A percentile compares a stretch with the other conserved stretches of the same genome.
Conservation (phyloP, 1,140 invertebrate genomes). For the Zaprionus taronus region DNA sequence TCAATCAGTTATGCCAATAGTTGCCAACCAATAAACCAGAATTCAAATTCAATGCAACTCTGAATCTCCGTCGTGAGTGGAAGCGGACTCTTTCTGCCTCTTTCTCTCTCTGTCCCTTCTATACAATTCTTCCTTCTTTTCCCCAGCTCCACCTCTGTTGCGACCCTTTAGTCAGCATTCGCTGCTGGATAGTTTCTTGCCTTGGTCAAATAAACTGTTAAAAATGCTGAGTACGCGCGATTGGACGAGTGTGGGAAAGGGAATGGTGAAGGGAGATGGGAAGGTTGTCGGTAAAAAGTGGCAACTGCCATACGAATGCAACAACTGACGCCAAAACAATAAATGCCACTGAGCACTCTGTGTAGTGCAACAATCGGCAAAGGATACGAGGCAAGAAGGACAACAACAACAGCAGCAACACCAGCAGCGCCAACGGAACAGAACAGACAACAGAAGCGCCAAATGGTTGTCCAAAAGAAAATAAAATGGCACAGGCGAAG, state of each 20-base stretch:
- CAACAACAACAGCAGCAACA: constrained; percentile 2
- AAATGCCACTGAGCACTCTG: constrained; percentile 65
- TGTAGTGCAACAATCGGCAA: constrained; percentile 17
- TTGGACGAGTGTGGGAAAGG: constrained; percentile 7
- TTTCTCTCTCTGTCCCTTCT: neutral
- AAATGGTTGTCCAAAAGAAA: constrained; percentile 62
- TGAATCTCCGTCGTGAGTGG: too few species aligned
- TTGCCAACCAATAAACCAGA: constrained; percentile 21
- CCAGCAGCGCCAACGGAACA: constrained; percentile 42
- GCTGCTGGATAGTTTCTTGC: constrained; percentile 55
- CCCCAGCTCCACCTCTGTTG: too few species aligned
- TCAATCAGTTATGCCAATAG: constrained; percentile 7
- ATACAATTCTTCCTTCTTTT: too few species aligned
- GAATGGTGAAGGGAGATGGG: constrained; percentile 6
- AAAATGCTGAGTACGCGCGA: constrained; percentile 74
- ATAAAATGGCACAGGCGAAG: constrained; percentile 12
- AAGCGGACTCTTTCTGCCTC: neutral
- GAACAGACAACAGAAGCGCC: constrained; percentile 69
- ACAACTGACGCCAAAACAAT: constrained; percentile 79
- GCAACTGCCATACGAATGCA: constrained; percentile 46
- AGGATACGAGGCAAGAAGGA: constrained; percentile 3
- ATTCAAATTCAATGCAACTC: neutral
- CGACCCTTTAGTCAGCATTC: constrained; percentile 19
- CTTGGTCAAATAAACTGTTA: constrained; percentile 72
- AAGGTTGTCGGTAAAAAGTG: constrained; percentile 41